These are phyloP conservation scores for Temnopleurus reevesii DNA, from an alignment of 53 echinoderm and acorn worm species.

Conservation along the genomic window DNA sequence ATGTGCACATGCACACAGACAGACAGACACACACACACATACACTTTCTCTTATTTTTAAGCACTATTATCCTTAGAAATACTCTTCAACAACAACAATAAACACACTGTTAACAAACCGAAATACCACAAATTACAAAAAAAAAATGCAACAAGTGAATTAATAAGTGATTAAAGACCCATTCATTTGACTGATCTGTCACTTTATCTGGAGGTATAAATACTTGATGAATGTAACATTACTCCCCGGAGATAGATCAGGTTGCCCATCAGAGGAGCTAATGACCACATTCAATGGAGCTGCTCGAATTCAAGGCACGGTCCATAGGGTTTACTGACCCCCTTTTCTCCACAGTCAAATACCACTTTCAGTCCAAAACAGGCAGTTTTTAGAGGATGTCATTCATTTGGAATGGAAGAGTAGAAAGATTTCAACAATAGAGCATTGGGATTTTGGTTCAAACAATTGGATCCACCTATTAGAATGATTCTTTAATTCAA, in stretches of 20 bases:
- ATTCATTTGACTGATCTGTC: conserved; percentile 16
- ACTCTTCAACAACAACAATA: too few species aligned
- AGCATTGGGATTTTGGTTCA: too few species aligned
- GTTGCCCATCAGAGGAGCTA: conserved; percentile 10
- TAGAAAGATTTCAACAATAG: too few species aligned
- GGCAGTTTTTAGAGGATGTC: neutral
- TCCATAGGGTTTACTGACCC: conserved; percentile 13
- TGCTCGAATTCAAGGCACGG: conserved; percentile 24
- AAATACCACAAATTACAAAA: neutral
- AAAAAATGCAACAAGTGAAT: neutral
- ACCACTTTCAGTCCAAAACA: neutral
- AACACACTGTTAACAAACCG: neutral
- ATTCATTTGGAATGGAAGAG: neutral
- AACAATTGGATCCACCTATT: too few species aligned
- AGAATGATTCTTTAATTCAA: too few species aligned
- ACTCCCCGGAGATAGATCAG: neutral
- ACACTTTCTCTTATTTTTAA: too few species aligned
- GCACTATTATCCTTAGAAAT: too few species aligned
- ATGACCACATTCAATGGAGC: conserved; percentile 34
- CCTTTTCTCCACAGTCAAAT: neutral
- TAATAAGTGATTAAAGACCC: conserved; percentile 13
- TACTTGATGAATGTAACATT: conserved; percentile 39
- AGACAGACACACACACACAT: too few species aligned
- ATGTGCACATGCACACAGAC: too few species aligned
- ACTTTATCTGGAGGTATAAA: neutral